Evolutionary conservation across 2,888 invertebrate genomes (phyloP), one percentile per base, ranked within the genome.

Genomic region (Adineta ricciae): DNA sequence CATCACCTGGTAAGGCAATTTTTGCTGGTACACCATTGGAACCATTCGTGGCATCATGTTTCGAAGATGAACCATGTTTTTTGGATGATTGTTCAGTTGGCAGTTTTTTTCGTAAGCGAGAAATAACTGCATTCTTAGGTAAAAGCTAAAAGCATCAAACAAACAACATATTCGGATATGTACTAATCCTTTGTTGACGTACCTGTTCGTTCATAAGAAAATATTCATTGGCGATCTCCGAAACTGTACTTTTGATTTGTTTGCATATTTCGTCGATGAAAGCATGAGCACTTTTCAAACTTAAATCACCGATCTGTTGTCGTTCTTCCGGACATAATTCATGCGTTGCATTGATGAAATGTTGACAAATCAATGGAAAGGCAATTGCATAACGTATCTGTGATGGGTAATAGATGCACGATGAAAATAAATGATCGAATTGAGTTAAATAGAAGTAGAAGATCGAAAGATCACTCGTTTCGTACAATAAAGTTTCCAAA

Each of bases 361-460:
- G 98, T 87, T 96, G 95, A 91, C 98, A 98, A 88, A 99, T 95
- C 86, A 97, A 92, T 16, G 99, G 99, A 90, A 99, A 99, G 84
- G 97, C 96, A 87, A 98, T 95, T 87, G 97, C 97, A 90, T 95
- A 99, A 78, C 99, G 93, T 91, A 86, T 90, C 91, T 99, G 99
- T 38, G 97, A 97, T 50, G 99, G 98, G 90, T 99, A 97, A 90
- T 98, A 97, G 87, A 99, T 92, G 91, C 98, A 98, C 95, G 96
- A 96, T 89, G 96, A 96, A 90, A 99, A 98, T 91, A 98, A 97
- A 88, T 95, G 96, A 90, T 98, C 96, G 91, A 98, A 97, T 90
- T 96, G 95, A 91, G 95, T 89, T 36, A 86, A 83, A 73, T 73
- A 85, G 83, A 85, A 86, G 41, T 82, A 99, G 90, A 98, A 98